Percentiles rank a stretch among this genome's conserved stretches.
These are phyloP conservation scores for Trogon melanurus DNA, from an alignment of 2,113 vertebrate genomes.

Conservation along the genomic window DNA sequence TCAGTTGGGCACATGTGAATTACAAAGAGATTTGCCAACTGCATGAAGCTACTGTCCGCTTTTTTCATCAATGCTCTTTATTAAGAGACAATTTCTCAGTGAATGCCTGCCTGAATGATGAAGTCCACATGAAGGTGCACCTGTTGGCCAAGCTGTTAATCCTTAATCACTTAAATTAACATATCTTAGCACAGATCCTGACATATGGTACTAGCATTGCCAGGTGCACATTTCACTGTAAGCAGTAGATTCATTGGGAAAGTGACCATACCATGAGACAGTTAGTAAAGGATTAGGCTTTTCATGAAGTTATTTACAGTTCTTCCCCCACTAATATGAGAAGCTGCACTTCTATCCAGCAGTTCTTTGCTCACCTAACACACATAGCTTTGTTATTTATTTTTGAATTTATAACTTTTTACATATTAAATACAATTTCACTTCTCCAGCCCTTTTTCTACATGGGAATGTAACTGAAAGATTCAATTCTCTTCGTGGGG, in stretches of 20 bases:
- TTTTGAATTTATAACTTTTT: neutral
- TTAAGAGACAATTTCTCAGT: neutral
- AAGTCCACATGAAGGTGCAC: neutral
- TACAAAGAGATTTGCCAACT: neutral
- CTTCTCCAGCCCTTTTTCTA: neutral
- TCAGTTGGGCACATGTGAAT: neutral
- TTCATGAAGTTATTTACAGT: constrained; percentile 1
- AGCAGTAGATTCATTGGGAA: neutral
- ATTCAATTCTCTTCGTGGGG: neutral
- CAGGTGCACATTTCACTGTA: constrained; percentile 20
- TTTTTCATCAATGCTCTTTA: neutral
- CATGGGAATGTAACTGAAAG: neutral
- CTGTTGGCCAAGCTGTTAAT: neutral
- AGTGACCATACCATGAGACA: neutral
- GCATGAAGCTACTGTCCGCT: neutral
- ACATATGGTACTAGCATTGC: neutral
- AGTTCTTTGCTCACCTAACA: neutral
- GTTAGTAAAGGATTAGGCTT: neutral
- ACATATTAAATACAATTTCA: neutral
- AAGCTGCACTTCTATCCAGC: neutral
- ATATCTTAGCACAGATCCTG: neutral
- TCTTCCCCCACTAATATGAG: neutral
- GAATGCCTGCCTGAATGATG: neutral
- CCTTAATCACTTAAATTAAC: constrained; percentile 8
- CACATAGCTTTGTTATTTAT: neutral